Evolutionary conservation across 2,113 vertebrate genomes (phyloP), one percentile per base, ranked within the genome.

Genomic region (Tinamus guttatus): DNA sequence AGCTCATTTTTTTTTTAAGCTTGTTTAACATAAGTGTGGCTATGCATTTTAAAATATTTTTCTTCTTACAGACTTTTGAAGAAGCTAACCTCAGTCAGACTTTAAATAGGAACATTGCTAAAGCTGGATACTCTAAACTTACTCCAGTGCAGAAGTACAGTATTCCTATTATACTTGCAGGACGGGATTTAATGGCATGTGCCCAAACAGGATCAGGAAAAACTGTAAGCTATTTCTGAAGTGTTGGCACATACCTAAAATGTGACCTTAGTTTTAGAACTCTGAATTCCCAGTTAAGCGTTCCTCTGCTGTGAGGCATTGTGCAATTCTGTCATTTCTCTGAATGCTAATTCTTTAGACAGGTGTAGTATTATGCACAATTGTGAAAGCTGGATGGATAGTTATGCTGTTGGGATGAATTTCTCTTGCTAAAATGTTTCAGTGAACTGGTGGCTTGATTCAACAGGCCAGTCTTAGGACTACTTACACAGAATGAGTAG

Each of bases 191-290:
- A 85, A 99, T 99, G 99, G 99, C 99, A 22, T 99, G 99, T 94
- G 99, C 99, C 17, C 99, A 99, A 73, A 99, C 99, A 5, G 99
- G 99, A 43, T 99, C 99, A 17, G 99, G 99, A 16, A 99, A 99
- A 97, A 99, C 99, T 64, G 99, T 99, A 97, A 98, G 98, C 25
- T 30, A 81, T 94, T 91, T 38, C 7, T 56, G 20, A 47, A 54
- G 11, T 70, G 24, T 49, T 86, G 20, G 3, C 76, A 12, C 7
- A 40, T 59, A 1, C 7, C 68, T 32, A 7, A 34, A 51, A 24
- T 43, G 18, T 45, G 59, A 63, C 11, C 1, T 1, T 21, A 41
- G 20, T 83, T 73, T 7, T 1, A 34, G 5, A n/a, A n/a, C n/a
- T n/a, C n/a, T n/a, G n/a, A n/a, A n/a, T n/a, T n/a, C n/a, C 6